Conservation (phyloP, 2,797 vertebrate genomes). For the Coreius guichenoti region DNA sequence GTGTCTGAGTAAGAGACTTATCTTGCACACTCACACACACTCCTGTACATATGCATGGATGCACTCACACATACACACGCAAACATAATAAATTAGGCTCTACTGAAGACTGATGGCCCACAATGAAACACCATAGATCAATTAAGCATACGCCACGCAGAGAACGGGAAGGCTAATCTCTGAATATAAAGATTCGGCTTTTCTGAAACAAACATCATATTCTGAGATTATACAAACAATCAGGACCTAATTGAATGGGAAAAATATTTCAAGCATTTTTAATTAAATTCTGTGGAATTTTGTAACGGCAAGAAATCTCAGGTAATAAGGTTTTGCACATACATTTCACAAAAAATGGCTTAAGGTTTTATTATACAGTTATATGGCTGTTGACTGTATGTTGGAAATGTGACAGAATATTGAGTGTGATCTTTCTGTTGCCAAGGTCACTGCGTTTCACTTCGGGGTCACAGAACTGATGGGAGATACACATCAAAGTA, state of each 20-base stretch:
- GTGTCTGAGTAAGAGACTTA: conserved; percentile 70
- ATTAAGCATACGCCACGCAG: conserved; percentile 16
- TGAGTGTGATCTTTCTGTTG: conserved; percentile 18
- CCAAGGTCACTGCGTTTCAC: conserved; percentile 10
- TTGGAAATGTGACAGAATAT: conserved; percentile 15
- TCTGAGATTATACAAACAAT: not conserved
- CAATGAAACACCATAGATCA: conserved; percentile 41
- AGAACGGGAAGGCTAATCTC: conserved; percentile 8
- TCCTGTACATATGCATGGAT: conserved; percentile 44
- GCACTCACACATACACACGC: conserved; percentile 26
- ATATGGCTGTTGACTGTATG: not conserved
- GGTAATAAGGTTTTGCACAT: not conserved
- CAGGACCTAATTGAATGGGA: not conserved
- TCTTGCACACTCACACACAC: conserved; percentile 40
- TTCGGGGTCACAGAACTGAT: conserved; percentile 35
- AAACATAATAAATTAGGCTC: conserved; percentile 43
- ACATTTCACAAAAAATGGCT: not conserved
- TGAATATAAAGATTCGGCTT: conserved; percentile 11
- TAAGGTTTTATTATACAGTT: not conserved
- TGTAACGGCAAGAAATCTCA: not conserved
- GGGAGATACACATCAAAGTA: conserved; percentile 22
- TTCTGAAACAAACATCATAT: not conserved
- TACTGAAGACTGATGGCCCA: conserved; percentile 45
- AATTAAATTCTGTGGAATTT: not conserved
- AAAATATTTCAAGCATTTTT: not conserved